Evolutionary conservation across 2,888 invertebrate genomes (phyloP).

Genomic region (Frankliniella intonsa): DNA sequence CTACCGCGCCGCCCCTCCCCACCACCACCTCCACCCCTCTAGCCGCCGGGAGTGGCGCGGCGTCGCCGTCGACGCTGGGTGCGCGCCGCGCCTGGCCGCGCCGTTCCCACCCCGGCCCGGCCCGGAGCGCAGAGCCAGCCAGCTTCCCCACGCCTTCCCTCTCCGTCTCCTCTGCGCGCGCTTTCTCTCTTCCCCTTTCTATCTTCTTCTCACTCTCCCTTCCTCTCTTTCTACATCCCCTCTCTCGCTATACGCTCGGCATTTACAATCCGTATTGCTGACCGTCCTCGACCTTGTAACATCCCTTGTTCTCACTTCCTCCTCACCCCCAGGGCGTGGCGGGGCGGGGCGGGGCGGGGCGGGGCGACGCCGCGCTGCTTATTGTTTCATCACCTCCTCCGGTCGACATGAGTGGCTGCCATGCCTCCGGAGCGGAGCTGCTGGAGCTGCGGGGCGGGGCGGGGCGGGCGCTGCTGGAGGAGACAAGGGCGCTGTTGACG

Average conservation of each 20-base stretch:
- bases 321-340: not conserved
- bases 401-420: not conserved
- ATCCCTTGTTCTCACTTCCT: constrained; percentile 12
- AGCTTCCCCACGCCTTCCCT: not conserved
- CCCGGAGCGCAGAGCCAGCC: not conserved
- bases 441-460: not conserved
- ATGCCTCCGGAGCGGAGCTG: not conserved
- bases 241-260: not conserved
- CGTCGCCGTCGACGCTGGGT: not conserved
- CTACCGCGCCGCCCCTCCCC: not conserved
- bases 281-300: constrained; percentile 13
- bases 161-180: not conserved
- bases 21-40: not conserved
- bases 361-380: not conserved
- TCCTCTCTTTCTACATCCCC: not conserved
- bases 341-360: not conserved
- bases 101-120: not conserved
- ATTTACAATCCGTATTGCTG: constrained; percentile 4
- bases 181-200: not conserved
- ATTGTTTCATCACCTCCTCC: constrained; percentile 17
- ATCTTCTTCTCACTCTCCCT: not conserved
- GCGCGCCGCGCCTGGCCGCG: not conserved
- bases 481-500: not conserved
- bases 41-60: not conserved
- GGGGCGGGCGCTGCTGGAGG: not conserved